Base-by-base conservation (phyloP, 2,113 vertebrate genomes). In the Neotoma lepida region DNA sequence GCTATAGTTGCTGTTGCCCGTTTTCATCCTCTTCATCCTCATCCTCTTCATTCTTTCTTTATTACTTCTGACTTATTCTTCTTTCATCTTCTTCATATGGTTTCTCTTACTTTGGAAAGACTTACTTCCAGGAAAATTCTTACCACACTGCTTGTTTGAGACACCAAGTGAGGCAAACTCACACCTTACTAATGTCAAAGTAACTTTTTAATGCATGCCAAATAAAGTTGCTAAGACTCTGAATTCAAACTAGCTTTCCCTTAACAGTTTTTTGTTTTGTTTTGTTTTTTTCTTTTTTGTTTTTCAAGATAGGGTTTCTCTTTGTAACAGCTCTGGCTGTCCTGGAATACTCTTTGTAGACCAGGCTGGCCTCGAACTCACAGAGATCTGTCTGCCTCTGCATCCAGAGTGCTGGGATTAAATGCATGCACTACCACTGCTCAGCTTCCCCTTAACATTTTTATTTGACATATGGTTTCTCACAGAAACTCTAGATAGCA, bases 111-210 rank as follows among this genome's bases (percentile, higher is more conserved):
- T 85, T 90, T 91, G 49, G 81, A 85, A 88, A 35, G 13, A 70
- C 22, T 93, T 88, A 28, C n/a, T 91, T 96, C 68, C 41, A 51
- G 61, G n/a, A 91, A 82, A 24, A 80, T 39, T 89, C 49, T 88
- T 9, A 51, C 44, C 64, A 33, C 9, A 63, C 26, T 78, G 30
- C 12, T 81, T 91, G n/a, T 10, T 41, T 1, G 35, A 61, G 51
- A 61, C 1, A 12, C 3, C 9, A 49, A 30, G 24, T 89, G 56
- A 91, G 26, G 35, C 66, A 88, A 54, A 93, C 64, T 73, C 61
- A 54, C 4, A 74, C 9, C 30, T 49, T 35, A 46, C 14, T 86
- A 26, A 92, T 95, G 68, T 93, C 56, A 87, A 90, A 94, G 86
- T 61, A 90, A 89, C 78, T 58, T 39, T 70, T 4, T 39, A 88